Conservation (phyloP, 2,797 vertebrate species). For the Scolopax bukidnonensis region DNA sequence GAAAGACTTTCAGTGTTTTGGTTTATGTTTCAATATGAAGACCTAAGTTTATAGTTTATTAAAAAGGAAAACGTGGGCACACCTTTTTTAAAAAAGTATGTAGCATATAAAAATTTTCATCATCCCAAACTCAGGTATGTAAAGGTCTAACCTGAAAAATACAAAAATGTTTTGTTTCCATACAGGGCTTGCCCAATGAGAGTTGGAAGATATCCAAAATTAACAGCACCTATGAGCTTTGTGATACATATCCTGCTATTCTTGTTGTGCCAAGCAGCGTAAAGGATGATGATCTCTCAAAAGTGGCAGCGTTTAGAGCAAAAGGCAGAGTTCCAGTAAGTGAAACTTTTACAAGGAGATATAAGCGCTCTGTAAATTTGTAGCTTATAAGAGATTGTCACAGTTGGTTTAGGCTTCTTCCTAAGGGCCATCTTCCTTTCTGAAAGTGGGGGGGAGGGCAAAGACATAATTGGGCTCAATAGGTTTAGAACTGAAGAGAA, state of each 20-base stretch:
- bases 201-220: constrained; percentile 96
- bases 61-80: background rate
- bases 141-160: background rate
- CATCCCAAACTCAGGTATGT: background rate
- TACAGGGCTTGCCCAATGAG: constrained; percentile 94
- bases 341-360: background rate
- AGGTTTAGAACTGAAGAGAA: background rate
- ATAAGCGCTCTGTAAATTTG: background rate
- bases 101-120: background rate
- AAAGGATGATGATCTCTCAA: constrained; percentile 89
- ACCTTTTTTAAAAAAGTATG: accelerated
- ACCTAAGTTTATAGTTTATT: background rate
- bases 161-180: background rate
- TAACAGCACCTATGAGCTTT: constrained; percentile 91
- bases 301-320: constrained; percentile 89
- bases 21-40: background rate
- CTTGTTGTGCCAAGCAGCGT: constrained; percentile 92
- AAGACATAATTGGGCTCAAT: background rate
- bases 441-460: background rate
- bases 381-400: background rate
- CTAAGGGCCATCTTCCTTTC: background rate
- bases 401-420: background rate
- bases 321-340: constrained; percentile 94
- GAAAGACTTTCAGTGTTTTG: background rate
- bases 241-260: constrained; percentile 92